Base-by-base conservation (phyloP, 2,888 invertebrate genomes). In the Leptinotarsa peninsularis region DNA sequence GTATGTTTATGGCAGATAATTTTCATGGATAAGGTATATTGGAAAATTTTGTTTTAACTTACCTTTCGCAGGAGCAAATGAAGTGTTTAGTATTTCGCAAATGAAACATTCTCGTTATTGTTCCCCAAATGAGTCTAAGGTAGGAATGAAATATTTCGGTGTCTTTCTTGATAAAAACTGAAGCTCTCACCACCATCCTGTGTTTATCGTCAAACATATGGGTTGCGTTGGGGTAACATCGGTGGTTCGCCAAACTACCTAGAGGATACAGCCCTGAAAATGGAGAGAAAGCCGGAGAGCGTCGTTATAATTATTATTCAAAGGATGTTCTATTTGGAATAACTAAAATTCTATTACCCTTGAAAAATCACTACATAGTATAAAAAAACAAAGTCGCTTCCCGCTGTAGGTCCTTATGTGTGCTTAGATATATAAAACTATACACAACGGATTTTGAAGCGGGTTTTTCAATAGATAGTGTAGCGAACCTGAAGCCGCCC, bases 71-170 rank as follows among this genome's bases (percentile, higher is more conserved):
- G 73, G 86, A 87, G 84, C 94, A 94, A 67, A 89, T 85, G 83
- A 94, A 94, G 85, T 93, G 92, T 87, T 94, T 94, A 0, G 94
- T 93, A 81, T 89, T 89, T 78, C 87, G 88, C 23, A 94, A 88
- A 83, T 93, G 91, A 52, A 90, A 89, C 17, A 92, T 89, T 72
- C 94, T 89, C 17, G 92, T 90, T 4, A 90, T 88, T 0, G 94
- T 94, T 54, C 92, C 92, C 94, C 94, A 94, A 66, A 93, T 86
- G 33, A 92, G 82, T 74, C 92, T 91, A 1, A 93, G 90, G 83
- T 94, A 94, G 66, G 92, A 91, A 70, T 92, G 91, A 68, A 91
- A 92, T 77, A 94, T 90, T 87, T 94, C 93, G 14, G 90, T 86
- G 27, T 92, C 92, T 74, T 90, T 89, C 67, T 86, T 85, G 76